Base-by-base conservation (phyloP, 2,888 invertebrate species). In the Criorhina ranunculi region DNA sequence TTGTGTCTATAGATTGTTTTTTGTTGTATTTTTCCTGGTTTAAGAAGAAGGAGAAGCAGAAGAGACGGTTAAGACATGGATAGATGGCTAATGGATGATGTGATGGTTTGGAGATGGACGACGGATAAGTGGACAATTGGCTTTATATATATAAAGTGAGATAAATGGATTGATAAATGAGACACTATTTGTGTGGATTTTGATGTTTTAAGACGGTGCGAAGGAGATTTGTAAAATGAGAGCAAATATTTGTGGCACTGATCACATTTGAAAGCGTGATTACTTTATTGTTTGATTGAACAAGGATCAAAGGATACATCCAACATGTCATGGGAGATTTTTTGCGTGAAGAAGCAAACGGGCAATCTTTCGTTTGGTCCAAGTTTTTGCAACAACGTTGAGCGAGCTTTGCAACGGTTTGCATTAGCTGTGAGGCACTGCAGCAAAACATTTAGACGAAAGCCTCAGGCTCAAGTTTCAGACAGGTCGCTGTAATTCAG, bases 141-240 rank as follows among this genome's bases (percentile, higher is more conserved):
- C 42, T 79, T 79, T 79, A 37, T 33, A 4, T 4, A 24, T 24
- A 24, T n/a, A 24, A 24, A 69, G 75, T 80, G 40, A 76, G 75
- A 75, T 80, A 80, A 85, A 79, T 85, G 80, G 66, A 85, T 76
- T 64, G 85, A 80, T 80, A 80, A 70, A 64, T 53, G 57, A 3
- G 24, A 62, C 11, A 62, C 11, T 64, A 12, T 53, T 66, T 33
- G n/a, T 40, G 72, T 46, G 60, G 15, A 53, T 44, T 53, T 35
- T 33, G 11, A 19, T 51, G 24, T 73, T 29, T 53, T 31, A 42
- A 2, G n/a, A n/a, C 12, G 33, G 12, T 51, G 49, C 24, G 62
- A 7, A 62, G 66, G 66, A 51, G 44, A 53, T 75, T 40, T 49
- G 73, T 53, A 73, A 62, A n/a, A 24, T 19, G 62, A 73, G 57